Conservation (phyloP, 2,113 vertebrate genomes). For the Polypterus senegalus region DNA sequence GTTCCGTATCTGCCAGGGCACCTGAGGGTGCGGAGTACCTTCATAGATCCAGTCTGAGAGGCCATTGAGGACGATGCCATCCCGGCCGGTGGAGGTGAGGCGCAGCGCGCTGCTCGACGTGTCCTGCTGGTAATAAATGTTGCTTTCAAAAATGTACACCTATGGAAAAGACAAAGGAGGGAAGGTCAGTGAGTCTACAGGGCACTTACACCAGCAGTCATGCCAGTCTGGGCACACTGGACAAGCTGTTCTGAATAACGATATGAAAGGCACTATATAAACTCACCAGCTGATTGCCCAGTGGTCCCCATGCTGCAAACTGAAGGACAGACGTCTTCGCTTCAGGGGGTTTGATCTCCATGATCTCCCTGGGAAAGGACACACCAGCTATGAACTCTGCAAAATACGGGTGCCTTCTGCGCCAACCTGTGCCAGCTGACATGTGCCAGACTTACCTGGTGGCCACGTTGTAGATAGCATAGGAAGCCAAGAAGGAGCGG, state of each 20-base stretch:
- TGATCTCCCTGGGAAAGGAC: constrained; percentile 42
- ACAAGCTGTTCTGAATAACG: not conserved
- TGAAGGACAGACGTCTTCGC: constrained; percentile 36
- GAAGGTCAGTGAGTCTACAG: too few relatives aligned
- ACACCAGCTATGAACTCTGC: constrained; percentile 7
- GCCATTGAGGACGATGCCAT: constrained; percentile 45
- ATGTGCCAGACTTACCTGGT: constrained; percentile 49
- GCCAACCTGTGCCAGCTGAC: too few relatives aligned
- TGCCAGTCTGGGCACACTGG: too few relatives aligned
- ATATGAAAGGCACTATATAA: not conserved
- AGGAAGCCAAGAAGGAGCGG: constrained; percentile 63
- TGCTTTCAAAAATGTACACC: constrained; percentile 55
- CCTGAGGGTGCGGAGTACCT: constrained; percentile 30
- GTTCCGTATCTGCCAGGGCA: not conserved
- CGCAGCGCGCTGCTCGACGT: constrained; percentile 39
- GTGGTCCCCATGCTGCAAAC: constrained; percentile 57
- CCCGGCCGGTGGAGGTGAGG: constrained; percentile 44
- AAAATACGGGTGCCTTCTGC: not conserved
- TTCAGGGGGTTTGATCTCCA: constrained; percentile 38
- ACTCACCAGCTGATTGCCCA: constrained; percentile 59
- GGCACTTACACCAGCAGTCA: too few relatives aligned
- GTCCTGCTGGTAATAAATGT: constrained; percentile 57
- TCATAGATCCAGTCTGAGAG: constrained; percentile 65
- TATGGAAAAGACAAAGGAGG: constrained; percentile 19
- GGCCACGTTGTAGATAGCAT: constrained; percentile 56